Conservation (phyloP, 2,113 vertebrate genomes). For the Leuciscus idus region DNA sequence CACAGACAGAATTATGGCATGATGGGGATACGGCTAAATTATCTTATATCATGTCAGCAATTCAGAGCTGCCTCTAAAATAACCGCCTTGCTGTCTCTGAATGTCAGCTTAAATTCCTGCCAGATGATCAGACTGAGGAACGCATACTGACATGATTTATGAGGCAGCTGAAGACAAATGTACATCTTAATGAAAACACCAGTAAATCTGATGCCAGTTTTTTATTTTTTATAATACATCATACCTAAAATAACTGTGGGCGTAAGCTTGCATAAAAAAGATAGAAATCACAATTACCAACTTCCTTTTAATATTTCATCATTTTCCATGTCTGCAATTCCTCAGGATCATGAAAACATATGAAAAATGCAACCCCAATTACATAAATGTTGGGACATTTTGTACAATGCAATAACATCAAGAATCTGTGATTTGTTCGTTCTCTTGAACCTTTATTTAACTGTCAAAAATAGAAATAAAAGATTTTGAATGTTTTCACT, state of each 20-base stretch:
- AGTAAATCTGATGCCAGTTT: not conserved
- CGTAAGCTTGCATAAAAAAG: not conserved
- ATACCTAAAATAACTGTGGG: constrained; percentile 10
- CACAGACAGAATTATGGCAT: constrained; percentile 31
- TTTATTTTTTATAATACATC: not conserved
- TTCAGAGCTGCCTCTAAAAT: constrained; percentile 20
- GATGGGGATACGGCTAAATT: constrained; percentile 32
- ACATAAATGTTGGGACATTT: too few relatives aligned
- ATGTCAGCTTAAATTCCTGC: constrained; percentile 34
- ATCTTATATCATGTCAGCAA: constrained; percentile 33
- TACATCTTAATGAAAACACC: constrained; percentile 22
- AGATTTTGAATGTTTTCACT: too few relatives aligned
- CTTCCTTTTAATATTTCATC: not conserved
- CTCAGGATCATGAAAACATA: not conserved
- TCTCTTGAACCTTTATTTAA: too few relatives aligned
- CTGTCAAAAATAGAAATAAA: too few relatives aligned
- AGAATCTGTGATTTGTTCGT: too few relatives aligned
- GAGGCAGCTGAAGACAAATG: constrained; percentile 4
- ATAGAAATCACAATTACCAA: not conserved
- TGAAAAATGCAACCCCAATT: not conserved
- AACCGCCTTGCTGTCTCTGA: constrained; percentile 34
- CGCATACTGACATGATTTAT: constrained; percentile 33
- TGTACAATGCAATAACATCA: too few relatives aligned
- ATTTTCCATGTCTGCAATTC: not conserved
- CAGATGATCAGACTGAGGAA: constrained; percentile 36